Evolutionary conservation across 2,888 invertebrate genomes (phyloP), one percentile per base, ranked within the genome.

Genomic region (Galerucella calmariensis): DNA sequence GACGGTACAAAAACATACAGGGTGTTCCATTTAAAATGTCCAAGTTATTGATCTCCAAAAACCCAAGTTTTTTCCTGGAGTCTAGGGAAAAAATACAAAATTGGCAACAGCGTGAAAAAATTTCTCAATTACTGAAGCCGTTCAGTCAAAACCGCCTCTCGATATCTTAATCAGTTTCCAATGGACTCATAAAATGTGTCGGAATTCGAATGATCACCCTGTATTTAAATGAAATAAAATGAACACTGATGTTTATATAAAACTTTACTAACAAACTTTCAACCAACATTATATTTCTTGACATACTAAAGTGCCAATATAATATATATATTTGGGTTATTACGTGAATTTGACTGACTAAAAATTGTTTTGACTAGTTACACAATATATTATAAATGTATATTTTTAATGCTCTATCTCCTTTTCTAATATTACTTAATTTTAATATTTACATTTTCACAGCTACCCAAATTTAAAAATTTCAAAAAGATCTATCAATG

Each of bases 221-320:
- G 20, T 48, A 48, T 12, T 48, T 48, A 48, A 48, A 12, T 12
- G 12, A 14, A 48, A 48, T 48, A 48, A 48, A 48, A 48, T 14
- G 5, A 14, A 11, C 14, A 48, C 12, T 53, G 8, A 11, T 20
- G 2, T 56, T 20, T 62, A 62, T 62, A 16, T 62, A 62, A 62
- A 62, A 62, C 14, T 62, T 62, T 62, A 62, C 62, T 62, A 62
- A 62, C 41, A 62, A 62, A 62, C 62, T 62, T 41, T 16, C 35
- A 62, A 62, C 62, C 62, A 62, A 61, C 48, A 48, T 48, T 48
- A 48, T 27, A 27, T 14, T 41, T 62, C 6, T 62, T 41, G 62
- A 62, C 41, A 62, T 41, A 11, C 62, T 8, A 41, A 48, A 10
- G 62, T 62, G 62, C 35, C 62, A 62, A 62, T 62, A 41, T 62